These are phyloP conservation scores for Lacanobia oleracea DNA, from an alignment of 2,888 invertebrate species.

Conservation along the genomic window DNA sequence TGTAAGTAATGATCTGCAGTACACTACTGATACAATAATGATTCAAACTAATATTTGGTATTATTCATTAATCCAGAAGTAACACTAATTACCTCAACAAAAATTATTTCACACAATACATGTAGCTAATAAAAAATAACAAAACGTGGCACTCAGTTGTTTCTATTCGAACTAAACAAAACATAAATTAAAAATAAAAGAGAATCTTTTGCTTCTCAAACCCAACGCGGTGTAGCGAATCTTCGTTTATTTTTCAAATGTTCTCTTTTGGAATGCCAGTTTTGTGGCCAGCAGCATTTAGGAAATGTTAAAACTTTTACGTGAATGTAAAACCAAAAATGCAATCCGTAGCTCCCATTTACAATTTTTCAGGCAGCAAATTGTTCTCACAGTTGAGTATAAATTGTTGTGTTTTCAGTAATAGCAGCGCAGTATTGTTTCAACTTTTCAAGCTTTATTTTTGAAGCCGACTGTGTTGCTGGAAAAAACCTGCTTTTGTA, in stretches of 20 bases:
- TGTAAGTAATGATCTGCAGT: too few relatives aligned
- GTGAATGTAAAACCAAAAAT: conserved; percentile 2
- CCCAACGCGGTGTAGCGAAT: neutral
- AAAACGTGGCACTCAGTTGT: too few relatives aligned
- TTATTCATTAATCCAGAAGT: too few relatives aligned
- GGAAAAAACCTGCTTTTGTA: neutral
- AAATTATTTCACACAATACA: too few relatives aligned
- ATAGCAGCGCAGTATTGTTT: neutral
- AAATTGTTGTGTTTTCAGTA: conserved; percentile 8
- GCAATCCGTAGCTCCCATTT: conserved; percentile 3
- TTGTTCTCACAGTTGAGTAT: neutral
- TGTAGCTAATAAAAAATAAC: too few relatives aligned
- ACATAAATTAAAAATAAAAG: neutral
- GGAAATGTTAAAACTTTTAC: conserved; percentile 17
- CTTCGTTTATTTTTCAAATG: neutral
- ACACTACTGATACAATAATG: too few relatives aligned
- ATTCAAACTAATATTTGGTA: too few relatives aligned
- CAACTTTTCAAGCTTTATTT: too few relatives aligned
- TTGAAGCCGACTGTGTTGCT: neutral
- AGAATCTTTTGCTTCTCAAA: neutral
- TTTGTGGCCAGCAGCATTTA: conserved; percentile 24
- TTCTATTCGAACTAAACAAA: too few relatives aligned
- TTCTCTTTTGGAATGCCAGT: neutral
- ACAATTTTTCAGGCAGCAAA: neutral
- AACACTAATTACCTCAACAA: too few relatives aligned